Evolutionary conservation across 2,797 vertebrate genomes (phyloP), one percentile per base, ranked within the genome.

Genomic region (Siniperca undulata): DNA sequence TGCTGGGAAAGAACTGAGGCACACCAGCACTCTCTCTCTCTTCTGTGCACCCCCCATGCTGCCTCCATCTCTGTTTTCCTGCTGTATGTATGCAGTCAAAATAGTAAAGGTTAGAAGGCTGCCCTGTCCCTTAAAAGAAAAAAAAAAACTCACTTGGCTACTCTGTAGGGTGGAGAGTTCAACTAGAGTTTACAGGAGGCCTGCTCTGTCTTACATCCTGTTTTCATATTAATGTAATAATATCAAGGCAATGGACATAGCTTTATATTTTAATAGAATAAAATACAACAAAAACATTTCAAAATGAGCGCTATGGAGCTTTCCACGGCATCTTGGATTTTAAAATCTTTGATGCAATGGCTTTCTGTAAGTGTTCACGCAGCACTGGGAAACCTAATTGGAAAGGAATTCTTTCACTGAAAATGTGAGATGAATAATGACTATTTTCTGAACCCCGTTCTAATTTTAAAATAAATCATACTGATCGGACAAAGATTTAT

Each of bases 201-300:
- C 67, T 74, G 69, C 53, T 70, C 65, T 69, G 50, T 64, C 27
- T 27, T 30, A 83, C 83, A 87, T 86, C 55, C 79, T 70, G 61
- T 82, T 81, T 78, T 70, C 78, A 65, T 27, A 71, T 77, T 44
- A 61, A 69, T 77, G 38, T n/a, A 75, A 53, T 77, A 20, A 72
- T 72, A 68, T 74, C 65, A 74, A 70, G 36, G 10, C 56, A 66
- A 66, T 62, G 27, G 27, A 62, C 1, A 30, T 1, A 0, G 16
- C 22, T 78, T 14, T 69, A 0, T 12, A 3, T 22, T 74, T 7
- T 55, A 22, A 55, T 52, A 2, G 7, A 70, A 42, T 59, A 7
- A n/a, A 60, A 58, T 17, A 1, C 17, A 69, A 52, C 38, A 1
- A 20, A 34, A 27, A 55, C 7, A 42, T 70, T 77, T 27, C 5